A percentile compares a stretch with the other conserved stretches of the same genome.
Evolutionary conservation across 2,888 invertebrate species (phyloP).

Genomic region (Eristalis arbustorum): DNA sequence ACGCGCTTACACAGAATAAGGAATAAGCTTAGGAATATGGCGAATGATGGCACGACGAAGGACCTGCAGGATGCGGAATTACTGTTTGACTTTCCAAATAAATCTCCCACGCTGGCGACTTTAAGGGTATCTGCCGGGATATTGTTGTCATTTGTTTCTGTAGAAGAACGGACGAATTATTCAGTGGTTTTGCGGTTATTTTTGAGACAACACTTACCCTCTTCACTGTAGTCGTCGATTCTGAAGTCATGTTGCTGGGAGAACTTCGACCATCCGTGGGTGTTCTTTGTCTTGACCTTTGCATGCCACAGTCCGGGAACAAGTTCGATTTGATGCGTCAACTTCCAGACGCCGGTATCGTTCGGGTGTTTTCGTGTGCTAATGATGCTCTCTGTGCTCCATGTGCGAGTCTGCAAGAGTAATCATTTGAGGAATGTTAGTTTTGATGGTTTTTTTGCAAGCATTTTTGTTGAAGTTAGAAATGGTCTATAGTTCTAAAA

Average conservation of each 20-base stretch:
- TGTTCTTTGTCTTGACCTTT: slow-evolving; percentile 77
- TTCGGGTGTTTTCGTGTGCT: slow-evolving; percentile 75
- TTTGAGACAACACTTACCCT: slow-evolving; percentile 62
- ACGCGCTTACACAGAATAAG: slow-evolving; percentile 17
- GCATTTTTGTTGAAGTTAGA: too few relatives aligned
- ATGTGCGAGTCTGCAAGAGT: slow-evolving; percentile 74
- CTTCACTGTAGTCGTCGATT: slow-evolving; percentile 70
- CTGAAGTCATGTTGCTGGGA: slow-evolving; percentile 75
- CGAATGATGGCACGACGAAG: slow-evolving; percentile 11
- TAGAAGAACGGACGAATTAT: neutral
- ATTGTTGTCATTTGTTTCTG: slow-evolving; percentile 28
- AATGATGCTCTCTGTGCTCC: slow-evolving; percentile 76
- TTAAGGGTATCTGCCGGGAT: slow-evolving; percentile 71
- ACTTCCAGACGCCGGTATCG: slow-evolving; percentile 77
- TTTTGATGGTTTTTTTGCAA: too few relatives aligned
- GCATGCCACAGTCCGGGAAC: slow-evolving; percentile 77
- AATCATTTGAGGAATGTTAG: neutral
- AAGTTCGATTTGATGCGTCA: slow-evolving; percentile 77
- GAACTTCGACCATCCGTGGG: slow-evolving; percentile 77
- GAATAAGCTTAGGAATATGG: slow-evolving; percentile 37
- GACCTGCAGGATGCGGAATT: neutral
- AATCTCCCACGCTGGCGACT: slow-evolving; percentile 1
- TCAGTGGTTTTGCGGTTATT: too few relatives aligned
- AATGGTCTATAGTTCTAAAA: too few relatives aligned
- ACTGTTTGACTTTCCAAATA: neutral